These are phyloP conservation scores for Boloria selene DNA, from an alignment of 2,888 invertebrate species.

Conservation along the genomic window DNA sequence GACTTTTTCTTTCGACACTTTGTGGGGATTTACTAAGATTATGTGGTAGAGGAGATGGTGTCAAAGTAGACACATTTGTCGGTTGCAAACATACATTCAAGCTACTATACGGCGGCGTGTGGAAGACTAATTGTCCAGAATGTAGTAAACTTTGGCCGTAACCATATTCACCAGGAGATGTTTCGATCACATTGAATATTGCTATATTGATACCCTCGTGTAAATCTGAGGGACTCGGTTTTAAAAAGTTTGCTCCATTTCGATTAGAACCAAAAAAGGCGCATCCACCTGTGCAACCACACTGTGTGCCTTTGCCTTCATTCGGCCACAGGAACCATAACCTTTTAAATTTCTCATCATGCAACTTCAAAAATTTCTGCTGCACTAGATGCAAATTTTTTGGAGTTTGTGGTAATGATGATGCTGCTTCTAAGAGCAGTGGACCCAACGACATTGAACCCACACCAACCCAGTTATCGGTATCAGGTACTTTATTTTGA, in stretches of 20 bases:
- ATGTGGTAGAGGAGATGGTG: constrained; percentile 73
- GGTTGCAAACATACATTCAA: constrained; percentile 90
- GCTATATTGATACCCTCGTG: constrained; percentile 92
- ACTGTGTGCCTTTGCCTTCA: constrained; percentile 87
- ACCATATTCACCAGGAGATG: constrained; percentile 91
- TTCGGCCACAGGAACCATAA: constrained; percentile 97
- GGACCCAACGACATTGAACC: constrained; percentile 96
- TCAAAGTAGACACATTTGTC: constrained; percentile 69
- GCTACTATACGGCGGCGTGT: constrained; percentile 93
- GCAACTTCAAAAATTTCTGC: constrained; percentile 90
- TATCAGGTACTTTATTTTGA: constrained; percentile 63
- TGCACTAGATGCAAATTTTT: constrained; percentile 90
- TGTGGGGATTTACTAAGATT: constrained; percentile 69
- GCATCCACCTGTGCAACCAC: constrained; percentile 98
- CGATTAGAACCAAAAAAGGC: constrained; percentile 96
- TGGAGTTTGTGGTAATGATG: constrained; percentile 89
- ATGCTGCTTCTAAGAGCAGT: constrained; percentile 93
- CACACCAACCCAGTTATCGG: constrained; percentile 95
- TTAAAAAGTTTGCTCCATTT: constrained; percentile 94
- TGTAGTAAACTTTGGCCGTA: constrained; percentile 97
- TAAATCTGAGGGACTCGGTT: constrained; percentile 90
- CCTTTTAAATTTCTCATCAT: constrained; percentile 92
- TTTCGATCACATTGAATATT: constrained; percentile 86
- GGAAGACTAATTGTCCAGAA: constrained; percentile 92
- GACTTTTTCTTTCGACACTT: constrained; percentile 66